These are phyloP conservation scores for Leptarthrus brevirostris DNA, from an alignment of 2,888 invertebrate species.

Conservation along the genomic window DNA sequence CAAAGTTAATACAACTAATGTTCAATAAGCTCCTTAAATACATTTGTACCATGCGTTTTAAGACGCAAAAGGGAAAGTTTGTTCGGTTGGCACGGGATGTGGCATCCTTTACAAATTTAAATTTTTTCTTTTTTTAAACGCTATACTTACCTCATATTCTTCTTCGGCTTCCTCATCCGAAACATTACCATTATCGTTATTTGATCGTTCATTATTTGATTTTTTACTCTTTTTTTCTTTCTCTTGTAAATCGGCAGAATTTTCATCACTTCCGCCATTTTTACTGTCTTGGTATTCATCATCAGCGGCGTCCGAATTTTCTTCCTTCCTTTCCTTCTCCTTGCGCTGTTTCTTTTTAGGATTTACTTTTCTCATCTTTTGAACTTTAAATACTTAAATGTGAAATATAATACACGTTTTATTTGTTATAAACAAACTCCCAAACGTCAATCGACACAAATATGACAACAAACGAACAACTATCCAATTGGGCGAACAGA, in stretches of 20 bases:
- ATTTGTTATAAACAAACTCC: slow-evolving; percentile 10
- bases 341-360: slow-evolving; percentile 9
- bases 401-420: neutral
- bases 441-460: neutral
- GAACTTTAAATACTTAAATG: neutral
- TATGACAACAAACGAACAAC: too few species aligned
- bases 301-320: neutral
- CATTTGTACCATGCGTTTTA: too few species aligned
- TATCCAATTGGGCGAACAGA: too few species aligned
- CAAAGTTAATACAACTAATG: too few species aligned
- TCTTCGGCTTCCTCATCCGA: slow-evolving; percentile 65
- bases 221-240: slow-evolving; percentile 60
- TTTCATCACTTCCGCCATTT: slow-evolving; percentile 23
- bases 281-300: slow-evolving; percentile 1
- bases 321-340: neutral
- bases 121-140: too few species aligned
- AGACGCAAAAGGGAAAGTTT: too few species aligned
- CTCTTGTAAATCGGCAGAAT: slow-evolving; percentile 56
- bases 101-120: too few species aligned
- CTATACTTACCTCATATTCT: slow-evolving; percentile 60
- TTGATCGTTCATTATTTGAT: slow-evolving; percentile 50
- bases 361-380: slow-evolving; percentile 2
- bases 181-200: slow-evolving; percentile 57
- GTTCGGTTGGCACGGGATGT: too few species aligned
- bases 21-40: too few species aligned